Evolutionary conservation across 2,113 vertebrate genomes (phyloP).

Genomic region (Xenus cinereus): DNA sequence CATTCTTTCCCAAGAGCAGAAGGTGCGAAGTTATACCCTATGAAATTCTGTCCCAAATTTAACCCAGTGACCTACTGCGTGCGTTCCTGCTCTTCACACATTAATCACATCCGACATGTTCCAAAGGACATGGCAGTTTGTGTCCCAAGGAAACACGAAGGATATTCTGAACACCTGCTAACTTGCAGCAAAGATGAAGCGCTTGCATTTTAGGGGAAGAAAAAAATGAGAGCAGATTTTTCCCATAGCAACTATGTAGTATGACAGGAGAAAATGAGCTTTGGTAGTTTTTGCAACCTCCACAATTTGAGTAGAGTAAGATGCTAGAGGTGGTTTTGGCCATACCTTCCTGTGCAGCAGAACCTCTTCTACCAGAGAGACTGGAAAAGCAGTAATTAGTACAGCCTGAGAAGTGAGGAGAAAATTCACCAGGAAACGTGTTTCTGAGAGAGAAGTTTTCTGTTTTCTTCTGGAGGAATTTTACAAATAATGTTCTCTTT

Average conservation of each 20-base stretch:
- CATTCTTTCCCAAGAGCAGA: neutral
- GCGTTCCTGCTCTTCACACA: neutral
- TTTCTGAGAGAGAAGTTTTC: neutral
- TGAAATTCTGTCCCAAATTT: neutral
- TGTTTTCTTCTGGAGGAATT: neutral
- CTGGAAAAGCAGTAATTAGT: neutral
- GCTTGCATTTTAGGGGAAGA: neutral
- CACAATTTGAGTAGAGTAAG: neutral
- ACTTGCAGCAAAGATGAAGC: constrained; percentile 11
- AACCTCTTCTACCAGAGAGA: neutral
- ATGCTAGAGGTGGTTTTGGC: neutral
- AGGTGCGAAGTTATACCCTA: neutral
- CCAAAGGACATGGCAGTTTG: neutral
- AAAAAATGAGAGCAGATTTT: neutral
- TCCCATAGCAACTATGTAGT: neutral
- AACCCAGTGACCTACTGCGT: constrained; percentile 34
- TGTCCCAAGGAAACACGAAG: constrained; percentile 22
- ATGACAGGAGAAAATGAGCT: neutral
- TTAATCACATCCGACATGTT: constrained; percentile 4
- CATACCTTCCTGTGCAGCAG: neutral
- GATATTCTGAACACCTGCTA: constrained; percentile 20
- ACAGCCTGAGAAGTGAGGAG: neutral
- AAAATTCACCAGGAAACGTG: neutral
- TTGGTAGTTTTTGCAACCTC: neutral
- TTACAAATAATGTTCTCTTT: neutral